Evolutionary conservation across 37 sponge, comb jelly and placozoan genomes (phyloP).

Genomic region (Spongia lamella): DNA sequence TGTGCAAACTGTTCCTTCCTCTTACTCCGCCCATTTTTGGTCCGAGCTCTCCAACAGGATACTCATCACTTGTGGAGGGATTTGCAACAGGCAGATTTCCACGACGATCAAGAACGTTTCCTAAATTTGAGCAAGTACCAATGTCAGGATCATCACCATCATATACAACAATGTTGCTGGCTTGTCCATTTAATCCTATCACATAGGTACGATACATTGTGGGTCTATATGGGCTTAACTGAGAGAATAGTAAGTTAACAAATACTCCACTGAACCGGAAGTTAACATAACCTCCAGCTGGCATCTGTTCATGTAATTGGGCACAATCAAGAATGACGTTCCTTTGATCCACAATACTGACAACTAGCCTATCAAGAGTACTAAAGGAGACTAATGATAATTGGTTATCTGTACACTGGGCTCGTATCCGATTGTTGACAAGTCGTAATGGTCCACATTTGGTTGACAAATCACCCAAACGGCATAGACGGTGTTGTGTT

Average conservation of each 20-base stretch:
- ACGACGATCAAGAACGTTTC: too few relatives aligned
- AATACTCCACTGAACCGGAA: slow-evolving; percentile 1
- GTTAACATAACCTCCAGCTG: slow-evolving; percentile 14
- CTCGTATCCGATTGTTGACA: slow-evolving; percentile 3
- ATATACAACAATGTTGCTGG: too few relatives aligned
- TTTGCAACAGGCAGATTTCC: too few relatives aligned
- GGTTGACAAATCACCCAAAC: slow-evolving; percentile 36
- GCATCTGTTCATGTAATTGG: background rate
- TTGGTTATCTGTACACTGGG: slow-evolving; percentile 51
- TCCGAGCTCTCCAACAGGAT: too few relatives aligned
- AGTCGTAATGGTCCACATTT: slow-evolving; percentile 55
- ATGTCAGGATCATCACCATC: too few relatives aligned
- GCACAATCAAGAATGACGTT: slow-evolving; percentile 33
- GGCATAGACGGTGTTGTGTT: slow-evolving; percentile 32
- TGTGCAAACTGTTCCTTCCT: too few relatives aligned
- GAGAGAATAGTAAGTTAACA: slow-evolving; percentile 44
- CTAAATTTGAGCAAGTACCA: too few relatives aligned
- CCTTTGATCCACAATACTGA: too few relatives aligned
- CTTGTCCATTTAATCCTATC: slow-evolving; percentile 4
- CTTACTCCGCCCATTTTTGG: too few relatives aligned
- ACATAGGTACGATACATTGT: slow-evolving; percentile 25
- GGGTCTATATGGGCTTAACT: slow-evolving; percentile 38
- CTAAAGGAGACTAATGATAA: slow-evolving; percentile 23
- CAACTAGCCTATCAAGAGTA: background rate
- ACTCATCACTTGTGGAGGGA: too few relatives aligned